Evolutionary conservation across 2,888 invertebrate genomes (phyloP), one percentile per base, ranked within the genome.

Genomic region (Epinotia demarniana): DNA sequence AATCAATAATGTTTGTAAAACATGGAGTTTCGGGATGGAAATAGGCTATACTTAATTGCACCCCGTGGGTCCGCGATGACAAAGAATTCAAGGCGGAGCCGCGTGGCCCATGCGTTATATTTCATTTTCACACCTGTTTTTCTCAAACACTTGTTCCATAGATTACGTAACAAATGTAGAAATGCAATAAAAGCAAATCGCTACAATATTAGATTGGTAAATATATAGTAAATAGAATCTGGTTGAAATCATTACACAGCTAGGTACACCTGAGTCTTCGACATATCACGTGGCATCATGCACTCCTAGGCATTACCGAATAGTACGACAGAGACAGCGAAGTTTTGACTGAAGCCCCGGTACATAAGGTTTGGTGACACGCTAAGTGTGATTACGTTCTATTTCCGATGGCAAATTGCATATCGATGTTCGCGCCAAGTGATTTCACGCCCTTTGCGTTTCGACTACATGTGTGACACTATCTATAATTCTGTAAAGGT

Each of bases 401-500:
- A 79, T 81, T 81, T 80, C 78, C 80, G 80, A 78, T 79, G 79
- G 81, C 81, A 83, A 85, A 89, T 88, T 87, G 86, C 85, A 87
- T 88, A 89, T 87, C 85, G 84, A 82, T 86, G 86, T 88, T 84
- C 81, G 83, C 84, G 79, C 82, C 80, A 81, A 81, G 84, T 82
- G 87, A 88, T 88, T 87, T 85, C 84, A 86, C 85, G 81, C 81
- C 80, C 80, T 83, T 61, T 67, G 75, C 67, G 55, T 72, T 67
- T 62, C 33, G 33, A 63, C 70, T 23, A 71, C 70, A 43, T 57
- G 62, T 64, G 69, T 70, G 61, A 69, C 62, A 71, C 60, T 61
- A 33, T 61, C 33, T 61, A 70, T 18, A 49, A 39, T 70, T 70
- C 46, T 18, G 46, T 46, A 58, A 58, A 58, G 58, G 39, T 69